Base-by-base conservation (phyloP, 2,888 invertebrate genomes). In the Dendrolimus houi region DNA sequence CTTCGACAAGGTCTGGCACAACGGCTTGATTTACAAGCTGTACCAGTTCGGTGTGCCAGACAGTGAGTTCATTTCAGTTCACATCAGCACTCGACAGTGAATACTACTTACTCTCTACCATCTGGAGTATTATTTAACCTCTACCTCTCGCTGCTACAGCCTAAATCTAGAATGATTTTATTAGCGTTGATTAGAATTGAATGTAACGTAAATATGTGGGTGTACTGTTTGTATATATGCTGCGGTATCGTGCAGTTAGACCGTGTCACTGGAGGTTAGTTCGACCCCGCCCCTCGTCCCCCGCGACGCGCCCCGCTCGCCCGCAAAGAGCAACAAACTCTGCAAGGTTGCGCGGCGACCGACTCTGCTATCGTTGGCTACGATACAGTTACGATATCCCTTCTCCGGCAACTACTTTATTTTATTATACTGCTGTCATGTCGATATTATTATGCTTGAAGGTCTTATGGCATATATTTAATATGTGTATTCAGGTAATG, bases 331-430 rank as follows among this genome's bases (percentile, higher is more conserved):
- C 89, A 89, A 89, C 85, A 88, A 89, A 87, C 90, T 87, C 85
- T 87, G 86, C 89, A 89, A 89, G 89, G 89, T 89, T 88, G 87
- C 80, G 77, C 74, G 69, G 74, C 81, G 81, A 74, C 79, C 75
- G 74, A 80, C 80, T 80, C 73, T 74, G 80, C 85, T 83, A 83
- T 85, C 85, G 80, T 75, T 72, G 70, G 75, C 87, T 78, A 81
- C n/a, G n/a, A n/a, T n/a, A n/a, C 83, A 81, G 83, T 83, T 85
- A 84, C 85, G 81, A 87, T 87, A 86, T 85, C 88, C 88, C 88
- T 88, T 88, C 87, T 87, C 85, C 78, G 64, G 68, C 79, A 74
- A 83, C 80, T 81, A 78, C 80, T 83, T 82, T 77, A 81, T 81
- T 87, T 85, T 83, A 85, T 83, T 83, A 82, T 77, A 75, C 71